Evolutionary conservation across 2,888 invertebrate genomes (phyloP), one percentile per base, ranked within the genome.

Genomic region (Miltochrista miniata): DNA sequence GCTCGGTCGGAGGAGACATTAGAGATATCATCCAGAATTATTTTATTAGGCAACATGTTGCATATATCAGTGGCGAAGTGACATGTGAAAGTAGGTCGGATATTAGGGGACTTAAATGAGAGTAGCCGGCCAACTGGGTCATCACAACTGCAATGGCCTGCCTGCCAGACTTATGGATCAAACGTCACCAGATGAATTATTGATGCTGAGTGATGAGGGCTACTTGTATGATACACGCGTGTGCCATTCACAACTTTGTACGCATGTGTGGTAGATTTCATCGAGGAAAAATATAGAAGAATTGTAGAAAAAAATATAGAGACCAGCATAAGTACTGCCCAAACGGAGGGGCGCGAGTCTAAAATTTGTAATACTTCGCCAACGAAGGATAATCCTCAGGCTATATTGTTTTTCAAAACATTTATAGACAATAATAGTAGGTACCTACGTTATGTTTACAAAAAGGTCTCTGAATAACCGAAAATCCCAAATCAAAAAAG

Each of bases 41-140:
- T 62, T 59, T 68, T 67, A 72, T 72, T 68, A 72, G 68, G 70
- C 68, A 74, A 76, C 76, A 70, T 63, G 65, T 65, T 72, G 74
- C 76, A 69, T 70, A 61, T 71, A 72, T 71, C 70, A 68, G 71
- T 64, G 67, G 59, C 63, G 59, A 69, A 68, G 71, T 71, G 79
- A 74, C 76, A 62, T 62, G 71, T 47, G 74, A 75, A 85, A 83
- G 79, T 86, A 77, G 87, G 87, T 86, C 87, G 80, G 83, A 81
- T 85, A 85, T 87, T 85, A 85, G 85, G 85, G 85, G 83, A 85
- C 81, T 76, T 76, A 76, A 83, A 83, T 72, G 84, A 81, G 81
- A 76, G 74, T 74, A 67, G 59, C 58, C 66, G 66, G 76, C 81
- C 81, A 83, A 87, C 74, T 87, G 74, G 86, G 85, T 80, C 87